Conservation (phyloP, 2,888 invertebrate species). For the Pogonocherus hispidulus region DNA sequence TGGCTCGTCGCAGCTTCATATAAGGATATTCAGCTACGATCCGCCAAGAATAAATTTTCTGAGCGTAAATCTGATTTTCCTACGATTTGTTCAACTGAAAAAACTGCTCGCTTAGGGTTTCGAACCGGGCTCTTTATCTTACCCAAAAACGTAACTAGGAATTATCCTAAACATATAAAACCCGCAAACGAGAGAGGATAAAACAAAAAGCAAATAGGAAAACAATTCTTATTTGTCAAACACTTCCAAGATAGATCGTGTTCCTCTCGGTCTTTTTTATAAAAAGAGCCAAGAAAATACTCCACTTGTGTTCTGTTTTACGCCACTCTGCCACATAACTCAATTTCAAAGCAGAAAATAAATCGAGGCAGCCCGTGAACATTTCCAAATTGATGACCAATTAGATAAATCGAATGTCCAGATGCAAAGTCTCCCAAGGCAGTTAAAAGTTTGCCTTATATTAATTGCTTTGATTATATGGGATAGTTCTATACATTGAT, state of each 20-base stretch:
- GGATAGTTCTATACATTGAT: background rate
- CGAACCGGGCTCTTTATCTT: background rate
- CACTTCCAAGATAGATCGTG: constrained; percentile 19
- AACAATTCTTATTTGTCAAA: constrained; percentile 29
- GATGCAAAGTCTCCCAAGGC: constrained; percentile 13
- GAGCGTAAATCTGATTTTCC: no score
- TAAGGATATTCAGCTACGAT: no score
- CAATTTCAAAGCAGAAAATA: constrained; percentile 3
- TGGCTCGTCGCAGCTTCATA: no score
- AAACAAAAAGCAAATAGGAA: constrained; percentile 29
- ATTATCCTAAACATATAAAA: constrained; percentile 13
- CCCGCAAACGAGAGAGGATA: constrained; percentile 6
- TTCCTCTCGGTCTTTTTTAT: constrained; percentile 8
- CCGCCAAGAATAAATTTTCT: no score
- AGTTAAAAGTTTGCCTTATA: background rate
- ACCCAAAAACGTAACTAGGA: background rate
- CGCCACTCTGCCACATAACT: constrained; percentile 12
- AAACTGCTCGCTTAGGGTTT: background rate
- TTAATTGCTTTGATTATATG: background rate
- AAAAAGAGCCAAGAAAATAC: constrained; percentile 6
- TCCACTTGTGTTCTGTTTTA: constrained; percentile 5
- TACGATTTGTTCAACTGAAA: background rate
- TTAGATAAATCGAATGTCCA: constrained; percentile 13
- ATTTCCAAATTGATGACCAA: constrained; percentile 9
- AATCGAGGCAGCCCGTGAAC: background rate